Percentiles rank a stretch among this genome's conserved stretches.
phyloP scores from a whole-genome alignment of 2,113 vertebrate genomes.

The Vombatus ursinus region DNA sequence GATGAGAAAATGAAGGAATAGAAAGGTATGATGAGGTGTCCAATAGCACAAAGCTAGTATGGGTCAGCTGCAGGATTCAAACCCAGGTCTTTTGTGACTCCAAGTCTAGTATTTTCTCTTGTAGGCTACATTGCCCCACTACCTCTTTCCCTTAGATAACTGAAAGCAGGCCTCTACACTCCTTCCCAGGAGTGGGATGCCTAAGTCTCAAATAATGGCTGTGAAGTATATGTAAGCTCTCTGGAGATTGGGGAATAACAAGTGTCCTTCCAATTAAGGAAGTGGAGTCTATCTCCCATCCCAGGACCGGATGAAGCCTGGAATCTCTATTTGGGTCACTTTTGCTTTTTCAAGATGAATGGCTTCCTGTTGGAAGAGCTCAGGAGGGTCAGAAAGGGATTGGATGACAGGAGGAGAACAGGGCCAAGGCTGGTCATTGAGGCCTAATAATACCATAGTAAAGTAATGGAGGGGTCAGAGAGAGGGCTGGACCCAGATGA shows the following conservation, averaged over 20 bases:
- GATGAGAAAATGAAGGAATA: neutral
- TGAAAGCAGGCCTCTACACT: neutral
- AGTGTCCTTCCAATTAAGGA: neutral
- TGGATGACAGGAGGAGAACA: neutral
- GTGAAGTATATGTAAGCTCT: neutral
- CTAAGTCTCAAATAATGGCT: neutral
- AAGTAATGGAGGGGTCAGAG: neutral
- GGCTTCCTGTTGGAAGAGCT: neutral
- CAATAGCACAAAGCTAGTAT: neutral
- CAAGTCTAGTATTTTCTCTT: neutral
- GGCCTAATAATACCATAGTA: neutral
- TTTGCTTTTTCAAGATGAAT: neutral
- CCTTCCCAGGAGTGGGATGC: neutral
- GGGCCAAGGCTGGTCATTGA: neutral
- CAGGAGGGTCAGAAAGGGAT: neutral
- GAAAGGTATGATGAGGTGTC: neutral
- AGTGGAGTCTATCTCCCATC: neutral
- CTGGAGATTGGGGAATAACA: neutral
- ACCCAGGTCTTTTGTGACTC: neutral
- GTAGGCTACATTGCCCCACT: neutral
- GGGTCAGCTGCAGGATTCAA: neutral
- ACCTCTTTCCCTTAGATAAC: neutral
- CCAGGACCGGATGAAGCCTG: neutral
- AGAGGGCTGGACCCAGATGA: neutral
- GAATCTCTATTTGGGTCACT: neutral